Conservation (phyloP, 2,113 vertebrate species). For the Nanorana parkeri region DNA sequence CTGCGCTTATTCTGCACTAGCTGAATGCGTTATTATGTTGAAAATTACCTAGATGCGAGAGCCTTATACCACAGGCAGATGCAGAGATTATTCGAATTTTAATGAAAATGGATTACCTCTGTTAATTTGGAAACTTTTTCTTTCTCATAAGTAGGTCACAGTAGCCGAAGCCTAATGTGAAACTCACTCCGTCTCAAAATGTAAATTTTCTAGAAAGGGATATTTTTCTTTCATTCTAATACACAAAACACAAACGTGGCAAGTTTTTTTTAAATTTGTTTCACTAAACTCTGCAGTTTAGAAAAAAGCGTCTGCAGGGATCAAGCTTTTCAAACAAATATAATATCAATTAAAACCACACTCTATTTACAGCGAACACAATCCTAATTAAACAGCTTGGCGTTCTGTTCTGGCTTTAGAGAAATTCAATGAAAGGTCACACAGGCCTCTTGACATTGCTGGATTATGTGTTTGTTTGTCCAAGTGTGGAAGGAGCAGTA, state of each 20-base stretch:
- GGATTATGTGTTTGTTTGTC: constrained; percentile 33
- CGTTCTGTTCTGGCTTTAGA: not conserved
- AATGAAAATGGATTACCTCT: constrained; percentile 10
- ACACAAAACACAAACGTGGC: not conserved
- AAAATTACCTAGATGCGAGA: too few species aligned
- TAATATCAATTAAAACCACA: constrained; percentile 51
- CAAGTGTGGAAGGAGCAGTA: not conserved
- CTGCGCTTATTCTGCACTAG: too few species aligned
- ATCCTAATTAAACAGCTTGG: constrained; percentile 49
- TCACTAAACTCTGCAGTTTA: constrained; percentile 19
- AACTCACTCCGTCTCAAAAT: not conserved
- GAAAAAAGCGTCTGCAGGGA: constrained; percentile 32
- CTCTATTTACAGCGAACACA: constrained; percentile 47
- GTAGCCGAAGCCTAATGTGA: not conserved
- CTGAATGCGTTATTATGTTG: too few species aligned
- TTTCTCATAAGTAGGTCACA: constrained; percentile 18
- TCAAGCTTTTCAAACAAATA: constrained; percentile 43
- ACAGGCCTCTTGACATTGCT: constrained; percentile 7
- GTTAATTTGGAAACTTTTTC: not conserved
- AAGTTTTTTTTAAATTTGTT: constrained; percentile 50
- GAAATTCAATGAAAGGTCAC: constrained; percentile 41
- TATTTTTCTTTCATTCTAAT: constrained; percentile 25
- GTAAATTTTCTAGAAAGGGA: not conserved
- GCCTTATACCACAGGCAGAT: too few species aligned
- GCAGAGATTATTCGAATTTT: not conserved